Evolutionary conservation across 2,797 vertebrate species (phyloP), one percentile per base, ranked within the genome.

Genomic region (Coccyzus lansbergi): DNA sequence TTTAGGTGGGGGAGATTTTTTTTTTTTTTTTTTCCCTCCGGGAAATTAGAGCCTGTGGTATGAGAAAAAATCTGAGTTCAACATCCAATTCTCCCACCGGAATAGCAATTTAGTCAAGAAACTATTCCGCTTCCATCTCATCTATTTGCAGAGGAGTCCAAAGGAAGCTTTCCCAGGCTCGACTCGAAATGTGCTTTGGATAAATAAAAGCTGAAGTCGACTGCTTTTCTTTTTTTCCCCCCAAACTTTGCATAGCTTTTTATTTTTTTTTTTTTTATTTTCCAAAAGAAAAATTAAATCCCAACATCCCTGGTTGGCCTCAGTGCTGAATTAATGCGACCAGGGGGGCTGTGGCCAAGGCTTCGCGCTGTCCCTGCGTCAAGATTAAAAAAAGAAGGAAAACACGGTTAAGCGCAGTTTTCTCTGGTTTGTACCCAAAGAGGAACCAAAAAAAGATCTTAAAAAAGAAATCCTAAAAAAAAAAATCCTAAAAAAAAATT

Each of bases 111-210:
- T 77, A 49, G 77, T 10, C 85, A 63, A 83, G 63, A 58, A 88
- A 75, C n/a, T 34, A 34, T 62, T 79, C 58, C 72, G 13, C 38
- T 69, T 69, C n/a, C 22, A 53, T 36, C 86, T 93, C 79, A 55
- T 78, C 17, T 86, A 65, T 65, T 60, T 33, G 34, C 25, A 4
- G 25, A 31, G 60, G 52, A 69, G 64, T 71, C 76, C 88, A 33
- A 89, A 78, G 60, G 63, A 68, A 95, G n/a, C 31, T 87, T 93
- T 88, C 81, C 83, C 90, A 92, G 85, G 88, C 55, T 91, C 85
- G 49, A 83, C 52, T 78, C 44, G 17, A 74, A 88, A 92, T 83
- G 24, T 69, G 88, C 72, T 89, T 76, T 21, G 80, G 42, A 69
- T 67, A 86, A 93, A 85, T 49, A 83, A 83, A 90, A 88, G 16